A percentile compares a stretch with the other conserved stretches of the same genome.
These are phyloP conservation scores for Sebastolobus alascanus DNA, from an alignment of 2,797 vertebrate species.

Conservation along the genomic window DNA sequence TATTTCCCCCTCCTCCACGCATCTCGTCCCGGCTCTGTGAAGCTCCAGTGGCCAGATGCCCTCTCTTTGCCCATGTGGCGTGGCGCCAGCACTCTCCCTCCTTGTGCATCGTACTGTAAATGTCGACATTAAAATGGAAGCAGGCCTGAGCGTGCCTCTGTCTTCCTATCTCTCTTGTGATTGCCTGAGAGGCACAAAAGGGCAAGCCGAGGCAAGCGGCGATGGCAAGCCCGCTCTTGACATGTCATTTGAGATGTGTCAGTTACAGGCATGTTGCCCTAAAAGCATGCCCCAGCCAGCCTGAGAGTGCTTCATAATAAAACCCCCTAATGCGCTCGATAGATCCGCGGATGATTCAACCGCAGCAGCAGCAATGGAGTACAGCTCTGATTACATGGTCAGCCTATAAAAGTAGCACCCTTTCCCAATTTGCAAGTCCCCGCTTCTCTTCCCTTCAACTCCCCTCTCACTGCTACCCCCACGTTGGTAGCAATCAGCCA, in stretches of 20 bases:
- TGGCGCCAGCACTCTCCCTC: slow-evolving; percentile 46
- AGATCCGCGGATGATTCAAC: slow-evolving; percentile 53
- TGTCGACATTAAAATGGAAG: slow-evolving; percentile 63
- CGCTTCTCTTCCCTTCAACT: slow-evolving; percentile 48
- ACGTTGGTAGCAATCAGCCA: slow-evolving; percentile 84
- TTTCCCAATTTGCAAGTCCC: slow-evolving; percentile 67
- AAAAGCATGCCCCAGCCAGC: slow-evolving; percentile 50
- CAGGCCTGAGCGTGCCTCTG: slow-evolving; percentile 40
- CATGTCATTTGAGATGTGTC: slow-evolving; percentile 73
- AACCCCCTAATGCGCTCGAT: slow-evolving; percentile 32
- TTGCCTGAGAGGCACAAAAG: slow-evolving; percentile 55
- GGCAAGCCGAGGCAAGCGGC: slow-evolving; percentile 66
- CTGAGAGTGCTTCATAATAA: slow-evolving; percentile 40
- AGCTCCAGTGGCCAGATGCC: slow-evolving; percentile 61
- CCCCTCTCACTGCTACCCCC: slow-evolving; percentile 60
- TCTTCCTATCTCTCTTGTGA: slow-evolving; percentile 33
- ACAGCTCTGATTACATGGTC: slow-evolving; percentile 67
- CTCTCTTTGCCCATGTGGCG: slow-evolving; percentile 43
- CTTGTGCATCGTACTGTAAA: slow-evolving; percentile 69
- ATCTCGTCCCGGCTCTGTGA: slow-evolving; percentile 41
- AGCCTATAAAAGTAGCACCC: slow-evolving; percentile 66
- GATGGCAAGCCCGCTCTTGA: slow-evolving; percentile 53
- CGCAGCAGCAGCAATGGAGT: slow-evolving; percentile 37
- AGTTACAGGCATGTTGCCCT: slow-evolving; percentile 53
- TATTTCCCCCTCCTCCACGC: neutral